These are phyloP conservation scores for Rotaria sp. DNA, from an alignment of 2,888 invertebrate species.

Conservation along the genomic window DNA sequence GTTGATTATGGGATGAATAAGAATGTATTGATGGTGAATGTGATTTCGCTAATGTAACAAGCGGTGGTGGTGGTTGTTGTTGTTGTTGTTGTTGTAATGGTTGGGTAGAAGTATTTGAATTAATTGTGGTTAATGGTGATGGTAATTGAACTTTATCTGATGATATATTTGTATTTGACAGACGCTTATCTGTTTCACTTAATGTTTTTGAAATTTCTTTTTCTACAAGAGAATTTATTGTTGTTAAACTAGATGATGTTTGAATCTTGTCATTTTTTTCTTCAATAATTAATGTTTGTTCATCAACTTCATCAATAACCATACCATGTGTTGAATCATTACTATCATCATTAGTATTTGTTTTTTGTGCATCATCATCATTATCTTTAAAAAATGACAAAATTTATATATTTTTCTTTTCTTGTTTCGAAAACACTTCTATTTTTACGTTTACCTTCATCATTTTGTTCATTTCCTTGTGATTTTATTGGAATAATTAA, in stretches of 20 bases:
- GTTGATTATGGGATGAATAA: background rate
- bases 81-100: background rate
- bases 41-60: background rate
- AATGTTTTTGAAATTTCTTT: slow-evolving; percentile 13
- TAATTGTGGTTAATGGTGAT: background rate
- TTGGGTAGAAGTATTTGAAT: background rate
- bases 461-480: background rate
- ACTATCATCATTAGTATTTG: background rate
- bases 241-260: background rate
- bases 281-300: background rate
- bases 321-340: slow-evolving; percentile 8
- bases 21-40: background rate
- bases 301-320: background rate
- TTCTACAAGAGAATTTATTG: slow-evolving; percentile 19
- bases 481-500: background rate
- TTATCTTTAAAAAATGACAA: background rate
- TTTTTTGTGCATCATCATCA: background rate
- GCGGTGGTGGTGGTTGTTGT: background rate
- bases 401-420: too few species aligned
- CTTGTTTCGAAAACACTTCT: too few species aligned
- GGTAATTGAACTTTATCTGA: background rate
- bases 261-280: background rate
- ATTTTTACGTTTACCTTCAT: background rate
- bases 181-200: background rate
- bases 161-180: background rate